Percentiles rank a stretch among this genome's conserved stretches.
Evolutionary conservation across 2,113 vertebrate genomes (phyloP).

Genomic region (Sylvietta virens): DNA sequence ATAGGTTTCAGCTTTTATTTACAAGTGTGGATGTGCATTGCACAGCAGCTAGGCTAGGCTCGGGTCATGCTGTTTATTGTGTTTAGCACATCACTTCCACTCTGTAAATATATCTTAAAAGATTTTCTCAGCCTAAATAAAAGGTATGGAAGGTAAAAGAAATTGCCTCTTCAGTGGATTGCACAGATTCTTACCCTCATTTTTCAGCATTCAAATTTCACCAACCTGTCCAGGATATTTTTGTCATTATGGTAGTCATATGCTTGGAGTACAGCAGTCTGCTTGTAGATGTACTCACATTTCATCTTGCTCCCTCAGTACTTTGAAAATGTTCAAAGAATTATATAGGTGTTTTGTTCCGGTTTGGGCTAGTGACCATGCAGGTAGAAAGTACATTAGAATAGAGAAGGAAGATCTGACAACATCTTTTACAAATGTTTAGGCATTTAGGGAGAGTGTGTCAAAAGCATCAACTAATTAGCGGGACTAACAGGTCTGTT

Average conservation of each 20-base stretch:
- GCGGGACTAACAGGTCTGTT: background rate
- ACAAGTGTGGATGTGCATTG: background rate
- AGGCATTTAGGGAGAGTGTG: background rate
- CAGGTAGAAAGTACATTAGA: background rate
- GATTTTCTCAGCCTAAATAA: background rate
- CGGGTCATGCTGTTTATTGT: background rate
- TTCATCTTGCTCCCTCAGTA: background rate
- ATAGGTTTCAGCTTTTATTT: background rate
- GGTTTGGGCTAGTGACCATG: background rate
- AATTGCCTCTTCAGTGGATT: background rate
- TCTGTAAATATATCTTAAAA: background rate
- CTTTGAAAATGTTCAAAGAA: background rate
- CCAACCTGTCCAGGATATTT: background rate
- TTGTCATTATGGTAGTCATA: background rate
- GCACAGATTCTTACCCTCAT: background rate
- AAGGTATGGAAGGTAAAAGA: background rate
- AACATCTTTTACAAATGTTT: background rate
- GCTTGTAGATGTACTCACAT: background rate
- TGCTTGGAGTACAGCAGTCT: background rate
- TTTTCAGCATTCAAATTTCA: background rate
- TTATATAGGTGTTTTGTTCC: background rate
- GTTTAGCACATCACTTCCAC: background rate
- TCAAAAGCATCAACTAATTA: background rate
- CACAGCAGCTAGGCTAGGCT: background rate
- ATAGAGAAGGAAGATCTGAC: background rate